A percentile compares a stretch with the other conserved stretches of the same genome.
Evolutionary conservation across 2,888 invertebrate genomes (phyloP).

Genomic region (Aricia artaxerxes): DNA sequence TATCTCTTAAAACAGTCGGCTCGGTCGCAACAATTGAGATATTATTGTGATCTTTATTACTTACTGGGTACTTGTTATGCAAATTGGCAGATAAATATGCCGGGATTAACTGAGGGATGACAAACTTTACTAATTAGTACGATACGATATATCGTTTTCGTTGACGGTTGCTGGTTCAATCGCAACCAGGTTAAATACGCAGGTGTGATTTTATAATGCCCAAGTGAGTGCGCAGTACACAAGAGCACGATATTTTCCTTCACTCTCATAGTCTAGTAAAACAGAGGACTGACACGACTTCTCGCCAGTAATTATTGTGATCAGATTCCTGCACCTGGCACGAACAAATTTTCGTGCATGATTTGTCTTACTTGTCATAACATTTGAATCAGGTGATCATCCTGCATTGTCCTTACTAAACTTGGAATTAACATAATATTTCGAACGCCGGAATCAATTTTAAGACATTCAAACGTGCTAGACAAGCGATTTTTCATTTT

Average conservation of each 20-base stretch:
- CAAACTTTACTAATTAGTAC: background rate
- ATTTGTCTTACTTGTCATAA: too few species aligned
- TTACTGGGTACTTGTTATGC: conserved; percentile 3
- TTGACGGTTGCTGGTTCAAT: background rate
- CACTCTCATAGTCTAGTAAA: too few species aligned
- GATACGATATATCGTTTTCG: background rate
- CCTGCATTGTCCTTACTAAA: too few species aligned
- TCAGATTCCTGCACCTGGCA: too few species aligned
- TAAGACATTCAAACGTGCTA: too few species aligned
- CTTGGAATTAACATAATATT: too few species aligned
- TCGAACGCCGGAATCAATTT: too few species aligned
- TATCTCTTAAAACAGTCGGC: conserved; percentile 24
- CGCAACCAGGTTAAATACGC: background rate
- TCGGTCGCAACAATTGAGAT: conserved; percentile 22
- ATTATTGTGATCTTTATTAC: conserved; percentile 24
- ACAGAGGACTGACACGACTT: too few species aligned
- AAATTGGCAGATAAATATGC: conserved; percentile 20
- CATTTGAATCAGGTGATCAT: too few species aligned
- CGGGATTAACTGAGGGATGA: background rate
- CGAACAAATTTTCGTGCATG: too few species aligned
- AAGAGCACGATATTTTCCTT: background rate
- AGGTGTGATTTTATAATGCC: background rate
- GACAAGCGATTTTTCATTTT: too few species aligned
- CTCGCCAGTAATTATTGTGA: too few species aligned
- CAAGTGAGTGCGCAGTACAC: background rate